A percentile compares a stretch with the other conserved stretches of the same genome.
These are phyloP conservation scores for Serranus cabrilla DNA, from an alignment of 2,797 vertebrate species.

Conservation along the genomic window DNA sequence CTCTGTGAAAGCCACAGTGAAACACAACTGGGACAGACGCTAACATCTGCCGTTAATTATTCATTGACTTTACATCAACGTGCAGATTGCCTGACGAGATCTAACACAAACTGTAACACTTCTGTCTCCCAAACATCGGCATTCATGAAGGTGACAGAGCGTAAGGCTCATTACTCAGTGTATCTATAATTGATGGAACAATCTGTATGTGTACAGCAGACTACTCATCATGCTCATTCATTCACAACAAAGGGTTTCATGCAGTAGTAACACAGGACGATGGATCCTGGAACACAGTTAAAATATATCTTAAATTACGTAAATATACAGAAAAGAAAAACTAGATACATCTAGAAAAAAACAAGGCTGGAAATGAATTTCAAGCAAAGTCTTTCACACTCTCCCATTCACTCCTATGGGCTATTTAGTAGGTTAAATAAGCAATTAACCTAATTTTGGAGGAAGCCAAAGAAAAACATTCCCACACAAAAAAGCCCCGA, in stretches of 20 bases:
- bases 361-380: no score
- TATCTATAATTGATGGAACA: constrained; percentile 64
- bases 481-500: no score
- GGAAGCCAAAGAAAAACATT: no score
- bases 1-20: not conserved
- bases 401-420: no score
- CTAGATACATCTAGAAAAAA: no score
- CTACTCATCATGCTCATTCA: constrained; percentile 10
- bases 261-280: no score
- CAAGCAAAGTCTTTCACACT: no score
- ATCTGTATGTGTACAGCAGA: constrained; percentile 39
- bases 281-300: no score
- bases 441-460: no score
- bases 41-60: constrained; percentile 57
- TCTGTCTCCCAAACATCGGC: constrained; percentile 35
- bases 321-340: no score
- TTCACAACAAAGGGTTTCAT: not conserved
- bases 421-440: no score
- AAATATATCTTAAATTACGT: no score
- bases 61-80: constrained; percentile 45
- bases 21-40: constrained; percentile 27
- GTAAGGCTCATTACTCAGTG: constrained; percentile 21
- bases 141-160: constrained; percentile 27
- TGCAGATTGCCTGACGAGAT: constrained; percentile 45
- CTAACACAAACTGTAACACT: constrained; percentile 51